These are phyloP conservation scores for Diachasma alloeum DNA, from an alignment of 1,140 invertebrate genomes.

Conservation along the genomic window DNA sequence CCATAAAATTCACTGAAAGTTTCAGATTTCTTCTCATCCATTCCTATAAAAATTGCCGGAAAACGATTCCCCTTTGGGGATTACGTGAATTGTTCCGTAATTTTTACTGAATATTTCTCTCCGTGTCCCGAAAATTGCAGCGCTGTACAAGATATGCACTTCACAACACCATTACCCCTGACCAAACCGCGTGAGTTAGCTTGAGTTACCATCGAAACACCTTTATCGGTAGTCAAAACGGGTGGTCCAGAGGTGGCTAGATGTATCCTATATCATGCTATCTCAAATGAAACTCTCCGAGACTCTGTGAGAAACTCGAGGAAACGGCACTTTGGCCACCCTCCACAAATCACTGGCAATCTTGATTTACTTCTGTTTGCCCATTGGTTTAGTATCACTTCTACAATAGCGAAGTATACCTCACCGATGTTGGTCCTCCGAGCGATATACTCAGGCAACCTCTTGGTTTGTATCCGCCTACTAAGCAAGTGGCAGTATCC, in stretches of 20 bases:
- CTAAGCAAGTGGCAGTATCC: conserved; percentile 30
- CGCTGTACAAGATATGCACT: too few relatives aligned
- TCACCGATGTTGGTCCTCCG: conserved; percentile 16
- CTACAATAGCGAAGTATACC: conserved; percentile 36
- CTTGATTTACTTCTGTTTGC: conserved; percentile 61
- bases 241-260: background rate
- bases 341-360: conserved; percentile 58
- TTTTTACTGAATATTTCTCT: too few relatives aligned
- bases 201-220: background rate
- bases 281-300: conserved; percentile 28
- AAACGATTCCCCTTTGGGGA: too few relatives aligned
- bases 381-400: conserved; percentile 56
- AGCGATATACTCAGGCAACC: background rate
- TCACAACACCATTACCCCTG: too few relatives aligned
- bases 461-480: background rate
- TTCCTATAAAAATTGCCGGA: too few relatives aligned
- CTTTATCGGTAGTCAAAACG: background rate
- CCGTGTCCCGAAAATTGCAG: too few relatives aligned
- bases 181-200: too few relatives aligned
- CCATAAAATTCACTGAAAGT: too few relatives aligned
- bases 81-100: too few relatives aligned
- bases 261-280: conserved; percentile 15
- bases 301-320: conserved; percentile 12
- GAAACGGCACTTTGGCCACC: conserved; percentile 36
- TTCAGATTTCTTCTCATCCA: too few relatives aligned